Base-by-base conservation (phyloP, 2,888 invertebrate species). In the Oligia strigilis region DNA sequence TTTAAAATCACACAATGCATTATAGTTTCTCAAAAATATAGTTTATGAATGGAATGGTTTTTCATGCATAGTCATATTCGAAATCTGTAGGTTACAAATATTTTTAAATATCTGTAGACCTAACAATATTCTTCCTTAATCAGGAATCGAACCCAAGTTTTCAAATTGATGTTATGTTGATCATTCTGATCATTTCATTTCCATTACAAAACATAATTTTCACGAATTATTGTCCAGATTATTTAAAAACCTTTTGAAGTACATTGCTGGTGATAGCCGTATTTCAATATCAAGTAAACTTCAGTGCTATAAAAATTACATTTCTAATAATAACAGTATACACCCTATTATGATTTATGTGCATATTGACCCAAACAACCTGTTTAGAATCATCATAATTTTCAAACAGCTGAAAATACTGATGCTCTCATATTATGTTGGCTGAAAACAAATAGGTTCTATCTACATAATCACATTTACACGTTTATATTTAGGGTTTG, bases 401-500 rank as follows among this genome's bases (percentile, higher is more conserved):
- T 78, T 73, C 78, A 80, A 78, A 72, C 58, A 19, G 1, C 70
- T 84, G 84, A 82, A 88, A 90, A 88, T 90, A 82, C 75, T 81
- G 87, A 82, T 80, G 74, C 46, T 83, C 73, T 64, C 62, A 23
- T 74, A 73, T 83, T 74, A 73, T 83, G 78, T 84, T 62, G 73
- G 73, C 65, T 81, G 65, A 83, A 75, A 83, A 70, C 74, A 36
- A 77, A 78, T 72, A 67, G 81, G 62, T 86, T 80, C 86, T 89
- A 89, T 90, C 89, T 89, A 93, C 93, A 92, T 88, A 90, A 93
- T 91, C 93, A 93, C 92, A 93, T 92, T 90, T 92, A 92, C 92
- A 91, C 87, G 73, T 89, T 91, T 91, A 91, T 90, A 92, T 89
- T 90, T 92, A 92, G 92, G 93, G 93, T 89, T 90, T 90, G 83